Evolutionary conservation across 2,113 vertebrate species (phyloP), one percentile per base, ranked within the genome.

Genomic region (Brachirus orientalis): DNA sequence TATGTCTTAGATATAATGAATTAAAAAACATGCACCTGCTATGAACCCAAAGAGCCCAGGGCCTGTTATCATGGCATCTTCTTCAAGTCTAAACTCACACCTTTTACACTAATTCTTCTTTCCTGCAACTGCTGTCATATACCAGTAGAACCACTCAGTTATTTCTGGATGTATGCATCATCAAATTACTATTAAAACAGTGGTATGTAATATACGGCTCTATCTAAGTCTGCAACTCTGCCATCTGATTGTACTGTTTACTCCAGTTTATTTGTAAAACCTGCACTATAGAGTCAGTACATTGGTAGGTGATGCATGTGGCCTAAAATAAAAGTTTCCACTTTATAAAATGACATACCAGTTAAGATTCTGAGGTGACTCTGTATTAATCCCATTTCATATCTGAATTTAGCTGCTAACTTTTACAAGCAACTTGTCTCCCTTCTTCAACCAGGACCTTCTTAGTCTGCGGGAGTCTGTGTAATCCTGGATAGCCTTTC

Each of bases 401-500:
- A 12, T 72, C 53, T 53, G 33, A 60, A 22, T 59, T 18, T 2
- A 41, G 10, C 46, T 51, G 36, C 18, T 43, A 69, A 77, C 71
- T 71, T 73, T 52, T 47, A 59, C 47, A n/a, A n/a, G n/a, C n/a
- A 56, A 1, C 45, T 59, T 38, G 19, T 22, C 51, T 46, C 41
- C 45, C 55, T 55, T 60, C 20, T 57, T 48, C 51, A 62, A 51
- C 74, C 54, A 18, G 36, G 68, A 44, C 74, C 46, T 8, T 70
- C 73, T 67, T 28, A 64, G 68, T 72, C 75, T 46, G 17, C 53
- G 52, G 59, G 53, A 82, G 75, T 75, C 63, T 0, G 66, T 63
- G 83, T 86, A 88, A 88, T 84, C 88, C 88, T 59, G 79, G 78
- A 80, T 52, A 73, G 79, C 76, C 63, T 82, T n/a, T 47, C 56